These are phyloP conservation scores for Liparis tanakae DNA, from an alignment of 2,797 vertebrate species.

Conservation along the genomic window DNA sequence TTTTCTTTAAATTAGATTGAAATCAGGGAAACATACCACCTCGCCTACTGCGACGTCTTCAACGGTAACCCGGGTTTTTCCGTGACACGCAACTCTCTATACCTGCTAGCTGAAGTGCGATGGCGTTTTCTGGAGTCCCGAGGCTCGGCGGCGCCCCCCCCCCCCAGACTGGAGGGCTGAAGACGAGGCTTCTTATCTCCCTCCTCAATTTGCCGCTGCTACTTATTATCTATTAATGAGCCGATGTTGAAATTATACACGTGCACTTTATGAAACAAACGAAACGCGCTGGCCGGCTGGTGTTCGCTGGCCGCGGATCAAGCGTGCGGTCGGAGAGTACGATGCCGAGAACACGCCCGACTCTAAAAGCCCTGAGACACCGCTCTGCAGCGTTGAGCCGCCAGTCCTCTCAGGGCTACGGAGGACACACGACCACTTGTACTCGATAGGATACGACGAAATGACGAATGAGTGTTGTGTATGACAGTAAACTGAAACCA, in stretches of 20 bases:
- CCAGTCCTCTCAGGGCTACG: neutral
- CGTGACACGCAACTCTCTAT: neutral
- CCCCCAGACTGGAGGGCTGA: neutral
- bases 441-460: neutral
- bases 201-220: slow-evolving; percentile 1
- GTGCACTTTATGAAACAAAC: neutral
- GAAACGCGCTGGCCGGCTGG: neutral
- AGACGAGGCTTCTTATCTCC: neutral
- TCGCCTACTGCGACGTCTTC: neutral
- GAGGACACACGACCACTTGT: slow-evolving; percentile 2
- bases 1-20: too few species aligned
- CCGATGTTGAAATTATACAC: slow-evolving; percentile 23
- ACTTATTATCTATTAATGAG: slow-evolving; percentile 24
- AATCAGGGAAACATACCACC: neutral
- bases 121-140: neutral
- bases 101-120: neutral
- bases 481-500: too few species aligned
- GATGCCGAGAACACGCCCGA: neutral
- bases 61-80: neutral
- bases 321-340: neutral
- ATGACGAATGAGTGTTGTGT: neutral
- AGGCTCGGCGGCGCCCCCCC: too few species aligned
- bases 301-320: slow-evolving; percentile 9
- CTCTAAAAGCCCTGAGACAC: slow-evolving; percentile 1
- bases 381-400: slow-evolving; percentile 1